Evolutionary conservation across 1,140 invertebrate genomes (phyloP), one percentile per base, ranked within the genome.

Genomic region (Parapsyche elsis): DNA sequence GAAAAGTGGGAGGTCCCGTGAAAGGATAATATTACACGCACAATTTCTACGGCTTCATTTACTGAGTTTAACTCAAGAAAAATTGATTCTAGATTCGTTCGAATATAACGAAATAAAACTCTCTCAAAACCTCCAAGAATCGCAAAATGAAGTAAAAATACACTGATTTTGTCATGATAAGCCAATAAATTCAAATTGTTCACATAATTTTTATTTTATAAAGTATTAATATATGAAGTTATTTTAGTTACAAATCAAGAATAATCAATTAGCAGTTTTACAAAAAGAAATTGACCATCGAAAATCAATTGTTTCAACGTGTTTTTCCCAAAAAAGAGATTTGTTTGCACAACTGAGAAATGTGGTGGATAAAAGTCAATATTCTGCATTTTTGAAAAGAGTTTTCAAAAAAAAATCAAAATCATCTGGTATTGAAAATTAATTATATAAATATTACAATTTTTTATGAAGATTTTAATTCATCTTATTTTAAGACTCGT

Each of bases 61-160:
- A 76, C 90, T 95, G n/a, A 93, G 93, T 14, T 85, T 95, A 10
- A 93, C 95, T 87, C 93, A 95, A 86, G 95, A 96, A 87, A 88
- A 96, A 81, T 90, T 93, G 12, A 91, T 96, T 61, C 85, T 96
- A 0, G 93, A 92, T 84, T 91, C 94, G 38, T 95, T 92, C 84
- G 94, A 96, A 86, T 90, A 90, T 67, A 89, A 91, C 67, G 95
- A 97, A 86, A 91, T 93, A 79, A 84, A 89, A 30, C 86, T 96
- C 14, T 89, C 90, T 12, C 88, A 90, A 26, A 92, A 91, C 84
- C 91, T 94, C 14, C 84, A 90, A 85, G 85, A 85, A 77, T 92
- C 93, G 88, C 84, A 90, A 71, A 86, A 91, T 85, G 88, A 93
- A 86, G 90, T 92, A 77, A 83, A 61, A 19, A 2, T 46, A 16